Percentiles rank a stretch among this genome's conserved stretches.
These are phyloP conservation scores for Apodemia mormo DNA, from an alignment of 2,888 invertebrate species.

Conservation along the genomic window DNA sequence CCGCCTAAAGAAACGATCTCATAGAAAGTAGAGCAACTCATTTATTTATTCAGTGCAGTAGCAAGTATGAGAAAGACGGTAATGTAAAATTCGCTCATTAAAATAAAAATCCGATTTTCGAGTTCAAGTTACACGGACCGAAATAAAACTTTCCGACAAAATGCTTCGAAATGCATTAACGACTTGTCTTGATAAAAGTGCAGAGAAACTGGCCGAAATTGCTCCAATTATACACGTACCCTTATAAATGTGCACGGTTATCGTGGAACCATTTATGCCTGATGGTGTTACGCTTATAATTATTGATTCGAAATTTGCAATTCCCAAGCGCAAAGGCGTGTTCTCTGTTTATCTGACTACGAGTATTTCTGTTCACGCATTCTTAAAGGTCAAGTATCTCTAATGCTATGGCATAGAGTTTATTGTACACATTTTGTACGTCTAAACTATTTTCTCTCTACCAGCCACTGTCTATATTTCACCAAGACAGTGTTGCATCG, in stretches of 20 bases:
- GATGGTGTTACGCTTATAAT: constrained; percentile 39
- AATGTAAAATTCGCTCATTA: constrained; percentile 76
- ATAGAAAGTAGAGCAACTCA: constrained; percentile 81
- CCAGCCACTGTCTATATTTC: constrained; percentile 59
- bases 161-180: constrained; percentile 63
- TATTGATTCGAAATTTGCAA: constrained; percentile 33
- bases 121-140: constrained; percentile 72
- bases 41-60: constrained; percentile 79
- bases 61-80: constrained; percentile 69
- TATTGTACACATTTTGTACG: constrained; percentile 58
- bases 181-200: constrained; percentile 65
- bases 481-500: constrained; percentile 62
- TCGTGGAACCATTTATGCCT: constrained; percentile 42
- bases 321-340: constrained; percentile 28
- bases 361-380: constrained; percentile 33
- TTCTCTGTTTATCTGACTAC: constrained; percentile 22
- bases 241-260: constrained; percentile 51
- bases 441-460: constrained; percentile 52
- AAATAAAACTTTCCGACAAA: constrained; percentile 70
- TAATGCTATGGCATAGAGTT: constrained; percentile 42
- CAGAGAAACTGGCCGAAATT: constrained; percentile 76
- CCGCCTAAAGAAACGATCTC: constrained; percentile 76
- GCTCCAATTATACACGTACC: constrained; percentile 49
- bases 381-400: constrained; percentile 40
- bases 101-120: constrained; percentile 78